Evolutionary conservation across 1,140 invertebrate species (phyloP), one percentile per base, ranked within the genome.

Genomic region (Calosoma granatense): DNA sequence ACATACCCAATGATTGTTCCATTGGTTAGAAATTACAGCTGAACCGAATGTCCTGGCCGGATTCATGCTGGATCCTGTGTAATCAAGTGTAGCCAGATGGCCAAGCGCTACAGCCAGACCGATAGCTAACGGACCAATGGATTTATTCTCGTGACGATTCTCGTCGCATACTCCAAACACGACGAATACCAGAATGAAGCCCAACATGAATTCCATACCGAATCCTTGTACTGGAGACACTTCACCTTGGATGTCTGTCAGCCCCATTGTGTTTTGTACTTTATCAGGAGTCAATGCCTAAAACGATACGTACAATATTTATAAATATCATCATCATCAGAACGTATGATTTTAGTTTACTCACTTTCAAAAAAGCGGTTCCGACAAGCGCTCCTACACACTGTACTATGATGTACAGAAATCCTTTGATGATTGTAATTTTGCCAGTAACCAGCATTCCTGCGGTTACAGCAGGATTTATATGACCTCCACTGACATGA

Each of bases 21-120:
- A 96, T 19, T 73, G 72, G 20, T 81, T 79, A 54, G 81, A 80
- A 36, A 94, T 83, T 11, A 92, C 82, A 1, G 90, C 88, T 4
- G 89, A 90, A 54, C 91, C 91, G 66, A 94, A 83, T 21, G 86
- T 85, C 56, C 91, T 77, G 0, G 91, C 91, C 0, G 90, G 90
- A 75, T 95, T 95, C 90, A 95, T 93, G 60, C 88, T 86, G 17
- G 89, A 80, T 43, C 90, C 89, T 1, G 91, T 94, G 70, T 86
- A 88, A 59, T 83, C 80, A 56, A 94, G 88, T 15, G 87, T 89
- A 58, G 87, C 84, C 54, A 97, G 75, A 72, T 96, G 93, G 30
- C 92, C 89, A 59, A 93, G 75, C 0, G 87, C 87, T 20, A 98
- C 87, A 0, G 90, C 79, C 47, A 97, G 78, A 1, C 93, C 94